These are phyloP conservation scores for Semotilus atromaculatus DNA, from an alignment of 2,797 vertebrate genomes.

Conservation along the genomic window DNA sequence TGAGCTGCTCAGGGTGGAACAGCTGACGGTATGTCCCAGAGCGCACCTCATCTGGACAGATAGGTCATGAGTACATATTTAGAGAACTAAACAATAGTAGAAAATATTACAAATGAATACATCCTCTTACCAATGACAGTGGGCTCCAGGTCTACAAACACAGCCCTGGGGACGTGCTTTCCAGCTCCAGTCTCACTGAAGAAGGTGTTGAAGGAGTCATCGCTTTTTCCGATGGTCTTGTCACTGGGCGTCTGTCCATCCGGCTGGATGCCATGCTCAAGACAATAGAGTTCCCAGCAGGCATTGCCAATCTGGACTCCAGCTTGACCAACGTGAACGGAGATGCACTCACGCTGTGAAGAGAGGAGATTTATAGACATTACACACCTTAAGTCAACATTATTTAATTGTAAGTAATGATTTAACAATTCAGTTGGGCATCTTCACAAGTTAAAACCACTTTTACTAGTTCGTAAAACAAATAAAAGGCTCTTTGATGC, in stretches of 20 bases:
- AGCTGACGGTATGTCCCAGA: constrained; percentile 37
- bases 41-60: constrained; percentile 58
- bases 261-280: constrained; percentile 10
- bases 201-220: constrained; percentile 22
- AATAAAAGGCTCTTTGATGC: neutral
- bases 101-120: neutral
- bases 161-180: constrained; percentile 82
- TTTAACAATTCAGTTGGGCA: neutral
- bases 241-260: constrained; percentile 1
- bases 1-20: constrained; percentile 25
- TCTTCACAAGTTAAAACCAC: neutral
- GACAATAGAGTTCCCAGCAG: constrained; percentile 26
- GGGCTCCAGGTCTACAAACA: constrained; percentile 72
- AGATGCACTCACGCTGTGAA: constrained; percentile 19
- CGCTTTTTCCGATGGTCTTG: neutral
- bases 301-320: constrained; percentile 27
- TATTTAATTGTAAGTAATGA: neutral
- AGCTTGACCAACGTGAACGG: constrained; percentile 10
- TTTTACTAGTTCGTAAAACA: too few relatives aligned
- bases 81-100: neutral
- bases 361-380: constrained; percentile 54
- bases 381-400: neutral
- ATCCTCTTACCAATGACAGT: constrained; percentile 77
- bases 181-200: constrained; percentile 58
- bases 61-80: neutral